Conservation (phyloP, 2,888 invertebrate genomes). For the Macropis europaea region DNA sequence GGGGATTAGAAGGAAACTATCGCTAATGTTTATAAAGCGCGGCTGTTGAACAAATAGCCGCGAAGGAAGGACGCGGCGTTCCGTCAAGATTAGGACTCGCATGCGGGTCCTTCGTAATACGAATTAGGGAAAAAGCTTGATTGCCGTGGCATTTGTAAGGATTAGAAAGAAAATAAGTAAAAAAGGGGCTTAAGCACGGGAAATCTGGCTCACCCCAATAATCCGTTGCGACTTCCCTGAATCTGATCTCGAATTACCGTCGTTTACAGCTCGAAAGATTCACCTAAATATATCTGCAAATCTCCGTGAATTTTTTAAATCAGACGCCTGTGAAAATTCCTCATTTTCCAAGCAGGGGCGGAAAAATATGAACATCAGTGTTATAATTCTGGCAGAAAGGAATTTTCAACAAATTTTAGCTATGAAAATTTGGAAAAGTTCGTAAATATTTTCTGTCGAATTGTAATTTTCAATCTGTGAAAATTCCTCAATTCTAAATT, state of each 20-base stretch:
- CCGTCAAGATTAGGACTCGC: conserved; percentile 70
- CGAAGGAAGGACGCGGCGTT: conserved; percentile 59
- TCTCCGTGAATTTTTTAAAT: too few species aligned
- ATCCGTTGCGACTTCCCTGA: conserved; percentile 48
- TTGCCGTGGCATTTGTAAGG: conserved; percentile 71
- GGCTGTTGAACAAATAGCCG: conserved; percentile 48
- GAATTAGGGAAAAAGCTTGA: conserved; percentile 71
- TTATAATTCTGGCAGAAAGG: too few species aligned
- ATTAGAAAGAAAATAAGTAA: conserved; percentile 65
- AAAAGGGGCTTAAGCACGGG: conserved; percentile 46
- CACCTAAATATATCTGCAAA: background rate
- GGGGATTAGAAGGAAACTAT: conserved; percentile 3
- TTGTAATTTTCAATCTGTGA: too few species aligned
- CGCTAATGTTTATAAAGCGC: conserved; percentile 52
- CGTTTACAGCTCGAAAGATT: background rate
- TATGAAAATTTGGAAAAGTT: too few species aligned
- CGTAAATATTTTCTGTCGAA: too few species aligned
- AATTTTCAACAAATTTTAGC: too few species aligned
- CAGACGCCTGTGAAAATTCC: too few species aligned
- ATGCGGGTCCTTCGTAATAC: conserved; percentile 67
- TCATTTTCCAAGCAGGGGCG: too few species aligned
- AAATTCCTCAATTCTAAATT: too few species aligned
- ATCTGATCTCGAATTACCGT: conserved; percentile 9
- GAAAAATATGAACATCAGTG: too few species aligned
- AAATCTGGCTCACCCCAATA: conserved; percentile 57